Evolutionary conservation across 2,888 invertebrate species (phyloP), one percentile per base, ranked within the genome.

Genomic region (Diogma glabrata): DNA sequence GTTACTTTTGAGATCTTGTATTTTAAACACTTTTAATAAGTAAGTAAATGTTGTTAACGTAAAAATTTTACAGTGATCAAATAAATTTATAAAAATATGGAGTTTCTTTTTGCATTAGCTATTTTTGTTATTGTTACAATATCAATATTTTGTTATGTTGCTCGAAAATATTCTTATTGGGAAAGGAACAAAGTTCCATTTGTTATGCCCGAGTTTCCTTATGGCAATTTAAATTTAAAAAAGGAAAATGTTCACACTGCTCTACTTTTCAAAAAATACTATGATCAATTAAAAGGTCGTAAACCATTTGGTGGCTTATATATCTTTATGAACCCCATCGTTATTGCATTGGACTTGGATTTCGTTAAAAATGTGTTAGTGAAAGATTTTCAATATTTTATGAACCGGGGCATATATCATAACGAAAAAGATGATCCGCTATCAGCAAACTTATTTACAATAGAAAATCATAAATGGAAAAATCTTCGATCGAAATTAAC

Each of bases 381-480:
- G 8, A 64, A 61, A 40, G 70, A 71, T 52, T 71, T 71, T 52
- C 49, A 56, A 1, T 59, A 66, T 45, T 72, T 71, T 53, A 58
- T 60, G 6, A 64, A 68, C 54, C 65, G 67, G 5, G 65, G 65
- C 1, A 53, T 67, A 20, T 64, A 56, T 14, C 49, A 57, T 12
- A 64, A 69, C 52, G 65, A 63, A 9, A 54, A 58, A 8, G 60
- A 61, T 17, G 69, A 70, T 57, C 70, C 71, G 0, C 28, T 71
- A 3, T 57, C 62, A 0, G 65, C 57, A 0, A 62, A 69, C 54
- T 55, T 72, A 6, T 57, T 68, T 9, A 56, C 57, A 14, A 50
- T 69, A 22, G 65, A 65, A 3, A 72, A 70, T 2, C 60, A 64
- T 2, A 63, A 68, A 45, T 75, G 75, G 75, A 72, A 67, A 45